These are phyloP conservation scores for Siphlonurus alternatus DNA, from an alignment of 2,888 invertebrate species.

Conservation along the genomic window DNA sequence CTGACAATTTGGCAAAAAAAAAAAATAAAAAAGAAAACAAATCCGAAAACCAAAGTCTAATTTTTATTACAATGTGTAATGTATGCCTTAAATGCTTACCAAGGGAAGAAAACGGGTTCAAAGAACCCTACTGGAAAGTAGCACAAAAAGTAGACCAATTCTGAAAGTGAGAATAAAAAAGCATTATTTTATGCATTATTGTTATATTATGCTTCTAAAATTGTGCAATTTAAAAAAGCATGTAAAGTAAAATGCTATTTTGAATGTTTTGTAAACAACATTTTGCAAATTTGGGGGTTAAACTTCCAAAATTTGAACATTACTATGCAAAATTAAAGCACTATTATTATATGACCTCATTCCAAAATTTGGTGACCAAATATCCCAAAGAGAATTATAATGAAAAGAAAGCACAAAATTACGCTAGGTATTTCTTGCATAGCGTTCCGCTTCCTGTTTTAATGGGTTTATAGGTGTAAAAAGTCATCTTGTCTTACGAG, in stretches of 20 bases:
- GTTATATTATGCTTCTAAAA: not conserved
- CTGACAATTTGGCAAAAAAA: no score
- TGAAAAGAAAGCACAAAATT: no score
- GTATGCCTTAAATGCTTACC: not conserved
- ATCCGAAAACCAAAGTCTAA: no score
- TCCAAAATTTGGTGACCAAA: not conserved
- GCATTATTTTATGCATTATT: not conserved
- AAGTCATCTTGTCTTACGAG: conserved; percentile 4
- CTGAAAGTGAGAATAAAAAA: conserved; percentile 1
- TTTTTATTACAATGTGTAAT: no score
- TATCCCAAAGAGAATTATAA: no score
- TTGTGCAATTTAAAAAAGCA: not conserved
- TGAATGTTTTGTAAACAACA: not conserved
- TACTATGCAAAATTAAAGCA: not conserved
- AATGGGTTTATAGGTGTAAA: not conserved
- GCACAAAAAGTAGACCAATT: not conserved
- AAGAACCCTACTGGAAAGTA: conserved; percentile 1
- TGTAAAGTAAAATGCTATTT: not conserved
- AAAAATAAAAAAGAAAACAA: no score
- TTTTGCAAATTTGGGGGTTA: not conserved
- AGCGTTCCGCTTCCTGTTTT: no score
- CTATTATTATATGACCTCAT: not conserved
- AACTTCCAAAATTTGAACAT: no score
- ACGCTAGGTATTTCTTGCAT: no score
- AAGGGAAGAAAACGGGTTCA: not conserved